A percentile compares a stretch with the other conserved stretches of the same genome.
These are phyloP conservation scores for Eucriotettix oculatus DNA, from an alignment of 2,888 invertebrate genomes.

Conservation along the genomic window DNA sequence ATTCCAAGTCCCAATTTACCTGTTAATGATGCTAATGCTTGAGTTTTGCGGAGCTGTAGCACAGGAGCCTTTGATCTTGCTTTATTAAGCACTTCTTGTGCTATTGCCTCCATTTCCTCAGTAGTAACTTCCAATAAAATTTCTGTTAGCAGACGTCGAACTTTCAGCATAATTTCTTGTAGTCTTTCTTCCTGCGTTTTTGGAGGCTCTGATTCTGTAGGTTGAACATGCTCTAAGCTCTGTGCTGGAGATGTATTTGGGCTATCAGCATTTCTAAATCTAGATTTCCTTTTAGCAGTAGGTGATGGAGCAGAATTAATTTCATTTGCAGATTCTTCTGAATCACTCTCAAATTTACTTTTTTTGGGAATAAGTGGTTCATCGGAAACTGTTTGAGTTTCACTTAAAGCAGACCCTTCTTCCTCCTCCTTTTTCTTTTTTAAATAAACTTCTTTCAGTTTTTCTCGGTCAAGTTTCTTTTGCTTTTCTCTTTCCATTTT, in stretches of 20 bases:
- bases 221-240: slow-evolving; percentile 18
- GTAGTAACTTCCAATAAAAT: slow-evolving; percentile 87
- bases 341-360: slow-evolving; percentile 39
- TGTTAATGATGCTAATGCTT: slow-evolving; percentile 80
- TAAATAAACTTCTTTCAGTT: slow-evolving; percentile 41
- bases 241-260: slow-evolving; percentile 16
- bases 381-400: slow-evolving; percentile 13
- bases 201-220: slow-evolving; percentile 20
- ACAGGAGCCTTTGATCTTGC: slow-evolving; percentile 51
- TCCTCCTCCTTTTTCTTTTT: slow-evolving; percentile 34
- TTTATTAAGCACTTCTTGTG: slow-evolving; percentile 71
- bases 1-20: slow-evolving; percentile 75
- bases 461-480: slow-evolving; percentile 66
- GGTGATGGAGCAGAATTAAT: slow-evolving; percentile 3
- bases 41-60: slow-evolving; percentile 61
- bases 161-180: slow-evolving; percentile 67
- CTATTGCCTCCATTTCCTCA: slow-evolving; percentile 69
- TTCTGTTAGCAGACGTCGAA: slow-evolving; percentile 79
- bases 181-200: slow-evolving; percentile 42
- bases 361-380: slow-evolving; percentile 27
- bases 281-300: slow-evolving; percentile 19
- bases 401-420: slow-evolving; percentile 26
- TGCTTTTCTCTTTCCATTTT: slow-evolving; percentile 94
- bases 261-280: slow-evolving; percentile 26
- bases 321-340: slow-evolving; percentile 18